phyloP scores from a whole-genome alignment of 2,797 vertebrate genomes.

The Chaetodon trifasciatus region DNA sequence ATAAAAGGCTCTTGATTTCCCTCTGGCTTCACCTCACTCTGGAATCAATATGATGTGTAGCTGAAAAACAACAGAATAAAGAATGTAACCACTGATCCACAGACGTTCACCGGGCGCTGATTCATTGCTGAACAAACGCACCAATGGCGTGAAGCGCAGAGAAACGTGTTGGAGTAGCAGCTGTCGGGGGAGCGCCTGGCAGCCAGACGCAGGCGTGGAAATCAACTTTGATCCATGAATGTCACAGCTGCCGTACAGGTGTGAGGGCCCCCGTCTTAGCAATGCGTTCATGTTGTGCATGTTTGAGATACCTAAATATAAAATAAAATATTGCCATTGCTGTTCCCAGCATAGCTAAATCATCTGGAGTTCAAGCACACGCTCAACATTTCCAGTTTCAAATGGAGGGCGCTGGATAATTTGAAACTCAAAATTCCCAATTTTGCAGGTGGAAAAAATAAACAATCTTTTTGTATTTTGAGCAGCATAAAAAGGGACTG shows the following conservation, averaged over 20 bases:
- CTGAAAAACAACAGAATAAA: conserved; percentile 56
- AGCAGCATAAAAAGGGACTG: too few species aligned
- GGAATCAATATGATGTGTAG: conserved; percentile 59
- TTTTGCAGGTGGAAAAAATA: not conserved
- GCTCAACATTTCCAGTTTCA: not conserved
- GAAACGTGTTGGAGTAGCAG: conserved; percentile 21
- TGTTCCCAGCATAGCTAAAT: not conserved
- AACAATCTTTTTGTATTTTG: not conserved
- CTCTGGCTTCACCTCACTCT: conserved; percentile 40
- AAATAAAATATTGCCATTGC: too few species aligned
- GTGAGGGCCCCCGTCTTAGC: not conserved
- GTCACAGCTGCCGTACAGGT: conserved; percentile 35
- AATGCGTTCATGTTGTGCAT: not conserved
- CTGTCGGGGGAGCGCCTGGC: not conserved
- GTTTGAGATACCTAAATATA: not conserved
- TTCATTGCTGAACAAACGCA: conserved; percentile 42
- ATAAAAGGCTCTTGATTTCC: conserved; percentile 69
- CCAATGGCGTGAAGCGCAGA: not conserved
- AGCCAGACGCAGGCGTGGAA: conserved; percentile 20
- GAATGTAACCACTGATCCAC: conserved; percentile 39
- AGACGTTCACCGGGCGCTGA: conserved; percentile 37
- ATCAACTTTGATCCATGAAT: conserved; percentile 37
- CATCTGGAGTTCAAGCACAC: not conserved
- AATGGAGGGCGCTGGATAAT: too few species aligned
- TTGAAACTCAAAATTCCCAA: not conserved